Evolutionary conservation across 2,113 vertebrate genomes (phyloP), one percentile per base, ranked within the genome.

Genomic region (Chlamydotis undulata): DNA sequence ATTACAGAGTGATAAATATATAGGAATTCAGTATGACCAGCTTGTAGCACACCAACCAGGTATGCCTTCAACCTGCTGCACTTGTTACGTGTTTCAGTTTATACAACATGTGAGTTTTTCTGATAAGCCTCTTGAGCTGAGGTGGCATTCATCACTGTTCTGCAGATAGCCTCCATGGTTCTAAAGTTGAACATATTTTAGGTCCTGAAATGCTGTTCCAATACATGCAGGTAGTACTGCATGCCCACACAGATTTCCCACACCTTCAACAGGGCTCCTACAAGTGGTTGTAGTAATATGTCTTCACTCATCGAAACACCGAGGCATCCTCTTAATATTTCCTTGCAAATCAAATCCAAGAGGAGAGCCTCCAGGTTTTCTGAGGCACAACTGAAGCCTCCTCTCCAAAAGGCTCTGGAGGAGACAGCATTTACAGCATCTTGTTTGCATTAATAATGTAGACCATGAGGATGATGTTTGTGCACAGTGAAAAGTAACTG

Each of bases 361-460:
- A 74, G 22, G 71, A 75, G 43, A 95, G 68, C 24, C 85, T 87
- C 39, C 47, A 92, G 92, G 85, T 64, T 81, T 93, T 90, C 82
- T 91, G 35, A 81, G 35, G 83, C 33, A 53, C n/a, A 74, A 45
- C 35, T 57, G 73, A 78, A 94, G 52, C 64, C 49, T 96, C 49
- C 11, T 86, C 67, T 86, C 57, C 26, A 18, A 70, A 63, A 88
- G n/a, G 55, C 82, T 94, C 64, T 90, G 39, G 61, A 87, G 82
- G 59, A 97, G 87, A 74, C 63, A 87, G 22, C 64, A 78, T 87
- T 96, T 94, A 94, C 65, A 89, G 75, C 19, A 5, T 84, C 85
- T 92, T 92, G 85, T 97, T 95, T 95, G 80, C 88, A 96, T 96
- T 68, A 95, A 96, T 93, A 94, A 95, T 92, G 60, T 47, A 96